These are phyloP conservation scores for Neotoma lepida DNA, from an alignment of 2,113 vertebrate species.

Conservation along the genomic window DNA sequence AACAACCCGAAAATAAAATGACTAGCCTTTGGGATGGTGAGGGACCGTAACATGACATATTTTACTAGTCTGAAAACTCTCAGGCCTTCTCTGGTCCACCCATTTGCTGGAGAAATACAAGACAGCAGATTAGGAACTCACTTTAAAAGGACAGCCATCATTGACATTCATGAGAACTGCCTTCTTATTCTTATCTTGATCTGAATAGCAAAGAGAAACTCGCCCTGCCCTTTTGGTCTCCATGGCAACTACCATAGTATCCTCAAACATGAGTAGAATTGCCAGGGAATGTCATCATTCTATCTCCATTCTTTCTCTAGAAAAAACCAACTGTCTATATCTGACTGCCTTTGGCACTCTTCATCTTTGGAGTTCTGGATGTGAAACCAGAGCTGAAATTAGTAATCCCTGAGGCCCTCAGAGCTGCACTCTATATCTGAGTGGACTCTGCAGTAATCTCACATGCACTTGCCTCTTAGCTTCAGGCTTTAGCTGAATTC, in stretches of 20 bases:
- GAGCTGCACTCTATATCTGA: neutral
- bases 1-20: neutral
- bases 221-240: neutral
- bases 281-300: neutral
- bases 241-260: neutral
- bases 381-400: neutral
- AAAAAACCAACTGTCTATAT: neutral
- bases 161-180: neutral
- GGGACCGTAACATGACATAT: neutral
- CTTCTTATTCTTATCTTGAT: neutral
- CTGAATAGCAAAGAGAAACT: constrained; percentile 33
- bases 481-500: neutral
- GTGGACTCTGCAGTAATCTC: neutral
- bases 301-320: neutral
- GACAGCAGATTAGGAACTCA: neutral
- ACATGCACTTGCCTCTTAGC: neutral
- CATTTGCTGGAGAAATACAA: neutral
- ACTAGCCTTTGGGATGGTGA: neutral
- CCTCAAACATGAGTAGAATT: neutral
- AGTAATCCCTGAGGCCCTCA: no score
- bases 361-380: neutral
- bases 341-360: no score
- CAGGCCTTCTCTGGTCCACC: neutral
- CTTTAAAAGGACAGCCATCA: neutral
- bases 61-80: constrained; percentile 12